Evolutionary conservation across 2,888 invertebrate genomes (phyloP), one percentile per base, ranked within the genome.

Genomic region (Ectobius pallidus): DNA sequence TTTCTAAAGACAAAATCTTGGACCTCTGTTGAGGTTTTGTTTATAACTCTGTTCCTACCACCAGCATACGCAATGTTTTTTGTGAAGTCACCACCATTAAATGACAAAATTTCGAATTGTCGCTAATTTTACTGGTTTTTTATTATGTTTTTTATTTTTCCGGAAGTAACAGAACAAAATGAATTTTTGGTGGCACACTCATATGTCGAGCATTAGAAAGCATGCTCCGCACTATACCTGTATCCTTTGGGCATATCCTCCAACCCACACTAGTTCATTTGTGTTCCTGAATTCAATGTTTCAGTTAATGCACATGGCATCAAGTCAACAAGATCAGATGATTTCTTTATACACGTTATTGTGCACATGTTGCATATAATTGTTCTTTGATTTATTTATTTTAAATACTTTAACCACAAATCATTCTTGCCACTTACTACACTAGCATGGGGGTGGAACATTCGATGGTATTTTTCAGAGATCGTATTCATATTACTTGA

Each of bases 191-290:
- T 69, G 72, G 69, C 72, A 69, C 72, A 72, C 72, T 72, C 7
- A 32, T 61, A 72, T 49, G 58, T 58, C 67, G 69, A 72, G 68
- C 73, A 71, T 71, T 73, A 68, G 70, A 72, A 79, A 84, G 86
- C 86, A 86, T 86, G 86, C 84, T 84, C 83, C 83, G 83, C 76
- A 75, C 71, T 69, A 72, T 76, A 77, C 78, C 77, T 77, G 77
- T 78, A 72, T 70, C 77, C 77, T 78, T 77, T 83, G 86, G 86
- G 86, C 85, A 83, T 73, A 75, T 85, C 86, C 87, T 87, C 87
- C 87, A 87, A 87, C 86, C 86, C 78, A 79, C 85, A 84, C 84
- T 84, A 69, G 74, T 74, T 69, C 55, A 58, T 74, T 68, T 39
- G 30, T 58, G 30, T 58, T 58, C 16, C 4, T 58, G 58, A 30